Conservation (phyloP, 2,888 invertebrate genomes). For the Scaptomyza tumidula region DNA sequence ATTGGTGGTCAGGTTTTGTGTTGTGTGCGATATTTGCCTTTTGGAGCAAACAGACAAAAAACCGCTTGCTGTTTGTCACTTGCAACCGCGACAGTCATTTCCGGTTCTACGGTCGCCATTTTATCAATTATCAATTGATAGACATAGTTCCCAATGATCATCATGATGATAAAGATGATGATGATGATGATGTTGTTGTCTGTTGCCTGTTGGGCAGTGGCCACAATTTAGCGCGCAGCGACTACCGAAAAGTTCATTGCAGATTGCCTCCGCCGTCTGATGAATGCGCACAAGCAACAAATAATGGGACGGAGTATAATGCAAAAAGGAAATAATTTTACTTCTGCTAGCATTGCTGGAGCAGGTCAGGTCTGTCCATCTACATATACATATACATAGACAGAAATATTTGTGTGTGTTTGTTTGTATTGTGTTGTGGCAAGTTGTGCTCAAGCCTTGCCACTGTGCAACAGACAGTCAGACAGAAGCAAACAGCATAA, state of each 20-base stretch:
- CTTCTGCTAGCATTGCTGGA: constrained; percentile 32
- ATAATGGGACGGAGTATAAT: constrained; percentile 65
- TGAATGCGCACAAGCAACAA: constrained; percentile 57
- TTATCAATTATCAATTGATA: constrained; percentile 67
- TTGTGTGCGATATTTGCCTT: constrained; percentile 17
- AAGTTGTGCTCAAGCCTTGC: constrained; percentile 1
- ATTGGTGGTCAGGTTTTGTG: constrained; percentile 70
- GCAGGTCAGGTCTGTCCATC: constrained; percentile 13
- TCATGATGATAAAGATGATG: constrained; percentile 1
- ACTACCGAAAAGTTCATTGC: constrained; percentile 68
- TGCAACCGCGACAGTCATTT: constrained; percentile 68
- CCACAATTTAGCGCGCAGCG: constrained; percentile 57
- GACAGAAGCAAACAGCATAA: constrained; percentile 54
- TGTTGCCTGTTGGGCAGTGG: constrained; percentile 33
- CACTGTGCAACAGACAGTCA: constrained; percentile 18
- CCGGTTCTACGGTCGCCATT: constrained; percentile 58
- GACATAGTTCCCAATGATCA: constrained; percentile 26
- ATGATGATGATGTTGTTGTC: not conserved
- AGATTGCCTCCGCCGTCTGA: constrained; percentile 44
- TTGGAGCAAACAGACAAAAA: not conserved
- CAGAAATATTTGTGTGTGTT: not conserved
- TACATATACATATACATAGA: not conserved
- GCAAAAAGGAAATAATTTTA: constrained; percentile 74
- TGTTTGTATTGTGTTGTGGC: not conserved
- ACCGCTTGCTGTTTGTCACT: constrained; percentile 80